Evolutionary conservation across 2,797 vertebrate genomes (phyloP).

Genomic region (Rhadinocentrus ornatus): DNA sequence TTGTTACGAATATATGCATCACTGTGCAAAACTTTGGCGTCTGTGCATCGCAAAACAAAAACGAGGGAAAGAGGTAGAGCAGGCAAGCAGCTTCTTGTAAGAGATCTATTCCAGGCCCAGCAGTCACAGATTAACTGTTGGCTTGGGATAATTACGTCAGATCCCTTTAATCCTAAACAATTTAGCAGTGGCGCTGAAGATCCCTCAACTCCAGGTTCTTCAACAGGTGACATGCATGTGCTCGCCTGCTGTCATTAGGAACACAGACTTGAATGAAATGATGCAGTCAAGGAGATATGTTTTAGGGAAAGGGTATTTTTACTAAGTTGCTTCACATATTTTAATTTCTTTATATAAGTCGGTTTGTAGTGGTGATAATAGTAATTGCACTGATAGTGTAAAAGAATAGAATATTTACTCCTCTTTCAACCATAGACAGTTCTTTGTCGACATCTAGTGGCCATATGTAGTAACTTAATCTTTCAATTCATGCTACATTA

Average conservation of each 20-base stretch:
- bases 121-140: conserved; percentile 78
- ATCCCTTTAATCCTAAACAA: conserved; percentile 77
- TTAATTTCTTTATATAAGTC: background rate
- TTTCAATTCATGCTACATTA: background rate
- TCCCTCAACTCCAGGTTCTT: conserved; percentile 5
- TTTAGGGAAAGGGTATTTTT: background rate
- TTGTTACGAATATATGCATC: background rate
- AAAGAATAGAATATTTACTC: background rate
- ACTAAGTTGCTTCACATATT: background rate
- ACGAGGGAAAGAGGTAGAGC: conserved; percentile 33
- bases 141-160: conserved; percentile 72
- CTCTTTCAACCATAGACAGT: background rate
- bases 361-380: background rate
- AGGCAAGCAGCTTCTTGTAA: conserved; percentile 53
- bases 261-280: background rate
- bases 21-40: background rate
- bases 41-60: conserved; percentile 11
- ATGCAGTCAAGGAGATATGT: too few relatives aligned
- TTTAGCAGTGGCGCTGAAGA: conserved; percentile 40
- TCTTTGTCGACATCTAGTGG: conserved; percentile 43
- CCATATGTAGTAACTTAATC: background rate
- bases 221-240: background rate
- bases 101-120: conserved; percentile 77
- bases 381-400: background rate
- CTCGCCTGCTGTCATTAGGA: background rate